Evolutionary conservation across 2,797 vertebrate species (phyloP).

Genomic region (Phoxinus dragarum): DNA sequence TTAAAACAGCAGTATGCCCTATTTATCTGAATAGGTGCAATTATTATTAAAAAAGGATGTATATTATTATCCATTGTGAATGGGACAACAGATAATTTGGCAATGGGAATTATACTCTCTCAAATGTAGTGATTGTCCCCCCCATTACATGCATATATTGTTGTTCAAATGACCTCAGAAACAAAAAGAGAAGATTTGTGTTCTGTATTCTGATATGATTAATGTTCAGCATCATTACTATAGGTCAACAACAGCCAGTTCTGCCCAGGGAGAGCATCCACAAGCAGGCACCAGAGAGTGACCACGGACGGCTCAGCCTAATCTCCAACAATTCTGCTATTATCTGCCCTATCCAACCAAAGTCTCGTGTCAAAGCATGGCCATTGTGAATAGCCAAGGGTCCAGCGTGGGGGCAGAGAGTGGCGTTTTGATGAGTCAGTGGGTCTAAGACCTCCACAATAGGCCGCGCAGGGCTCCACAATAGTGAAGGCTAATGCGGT

Average conservation of each 20-base stretch:
- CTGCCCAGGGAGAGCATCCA: constrained; percentile 4
- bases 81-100: too few species aligned
- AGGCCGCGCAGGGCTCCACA: constrained; percentile 73
- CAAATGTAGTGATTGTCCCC: neutral
- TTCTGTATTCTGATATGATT: neutral
- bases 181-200: neutral
- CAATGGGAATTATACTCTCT: neutral
- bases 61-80: neutral
- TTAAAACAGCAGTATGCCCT: neutral
- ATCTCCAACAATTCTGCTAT: constrained; percentile 80
- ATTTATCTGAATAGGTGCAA: neutral
- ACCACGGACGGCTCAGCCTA: constrained; percentile 63
- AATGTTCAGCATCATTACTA: neutral
- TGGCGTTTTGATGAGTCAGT: constrained; percentile 80
- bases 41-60: neutral
- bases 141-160: neutral
- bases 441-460: constrained; percentile 79
- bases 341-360: constrained; percentile 77
- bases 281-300: constrained; percentile 14
- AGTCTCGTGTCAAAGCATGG: constrained; percentile 80
- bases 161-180: neutral
- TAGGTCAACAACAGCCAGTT: neutral
- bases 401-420: constrained; percentile 60
- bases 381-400: constrained; percentile 70
- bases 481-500: constrained; percentile 76